Conservation (phyloP, 2,888 invertebrate species). For the Ophioninae sp. region DNA sequence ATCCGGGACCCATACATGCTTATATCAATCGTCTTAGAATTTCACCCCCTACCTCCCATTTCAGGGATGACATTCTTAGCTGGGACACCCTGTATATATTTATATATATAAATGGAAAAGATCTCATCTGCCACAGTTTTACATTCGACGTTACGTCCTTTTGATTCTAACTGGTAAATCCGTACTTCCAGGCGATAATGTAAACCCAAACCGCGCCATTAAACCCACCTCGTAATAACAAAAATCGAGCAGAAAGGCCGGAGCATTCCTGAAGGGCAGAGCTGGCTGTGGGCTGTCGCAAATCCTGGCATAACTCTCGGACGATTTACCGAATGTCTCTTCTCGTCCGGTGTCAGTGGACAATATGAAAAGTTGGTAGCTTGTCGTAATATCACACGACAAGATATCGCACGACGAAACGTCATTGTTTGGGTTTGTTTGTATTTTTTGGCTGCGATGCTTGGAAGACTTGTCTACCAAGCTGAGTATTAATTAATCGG, state of each 20-base stretch:
- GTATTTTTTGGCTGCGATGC: too few species aligned
- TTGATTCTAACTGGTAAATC: not conserved
- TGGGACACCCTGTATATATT: not conserved
- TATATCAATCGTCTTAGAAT: too few species aligned
- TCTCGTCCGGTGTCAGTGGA: constrained; percentile 13
- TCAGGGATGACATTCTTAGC: too few species aligned
- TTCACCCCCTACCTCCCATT: too few species aligned
- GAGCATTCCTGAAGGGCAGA: too few species aligned
- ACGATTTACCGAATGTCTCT: constrained; percentile 55
- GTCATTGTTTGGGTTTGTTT: too few species aligned
- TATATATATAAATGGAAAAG: constrained; percentile 9
- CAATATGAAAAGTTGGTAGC: constrained; percentile 35
- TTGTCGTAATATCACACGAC: too few species aligned
- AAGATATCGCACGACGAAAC: too few species aligned
- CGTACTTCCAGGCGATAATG: constrained; percentile 57
- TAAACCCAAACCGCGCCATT: constrained; percentile 61
- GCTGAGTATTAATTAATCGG: too few species aligned
- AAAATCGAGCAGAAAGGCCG: constrained; percentile 53
- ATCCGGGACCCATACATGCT: too few species aligned
- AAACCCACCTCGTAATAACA: constrained; percentile 62
- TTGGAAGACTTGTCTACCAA: too few species aligned
- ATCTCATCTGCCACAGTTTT: not conserved
- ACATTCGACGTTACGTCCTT: constrained; percentile 2
- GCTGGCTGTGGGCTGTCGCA: not conserved
- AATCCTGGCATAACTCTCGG: constrained; percentile 22